Evolutionary conservation across 2,113 vertebrate genomes (phyloP), one percentile per base, ranked within the genome.

Genomic region (Heliornis fulica): DNA sequence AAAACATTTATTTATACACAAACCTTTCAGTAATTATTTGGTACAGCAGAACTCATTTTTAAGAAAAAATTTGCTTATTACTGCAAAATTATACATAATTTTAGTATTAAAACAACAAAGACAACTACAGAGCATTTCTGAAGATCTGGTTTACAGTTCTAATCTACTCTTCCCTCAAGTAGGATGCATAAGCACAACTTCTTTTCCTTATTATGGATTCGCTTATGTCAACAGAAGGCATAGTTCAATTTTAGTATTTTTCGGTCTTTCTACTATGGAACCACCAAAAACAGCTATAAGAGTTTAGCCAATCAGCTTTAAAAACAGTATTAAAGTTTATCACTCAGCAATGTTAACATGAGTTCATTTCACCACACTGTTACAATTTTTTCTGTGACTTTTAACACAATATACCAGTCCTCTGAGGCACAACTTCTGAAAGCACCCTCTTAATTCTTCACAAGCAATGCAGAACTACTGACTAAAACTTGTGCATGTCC

Each of bases 81-180:
- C 21, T 40, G 23, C 32, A 72, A 15, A 16, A 72, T 38, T 56
- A 79, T 6, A 22, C 26, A 59, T 3, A 61, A 4, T 25, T 89
- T 64, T 15, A 31, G 14, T 31, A 72, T 2, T 5, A 60, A 13
- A 71, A 85, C 5, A 63, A 43, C n/a, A 50, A 43, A 84, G 36
- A 75, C 6, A 59, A 4, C 12, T 3, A 18, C 0, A 28, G 2
- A 5, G 0, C 40, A 88, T 17, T 88, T 65, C 23, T n/a, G 12
- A 77, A 28, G 2, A 65, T 5, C 20, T 66, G 11, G 6, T 83
- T 64, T 63, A 76, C 3, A 64, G 38, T 18, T 26, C 5, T n/a
- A 19, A 8, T 19, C 26, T 63, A 56, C 14, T n/a, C 12, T 70
- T 69, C 16, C 41, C 31, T 83, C n/a, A 43, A 69, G n/a, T 13